Evolutionary conservation across 1,140 invertebrate genomes (phyloP).

Genomic region (Trissolcus basalis): DNA sequence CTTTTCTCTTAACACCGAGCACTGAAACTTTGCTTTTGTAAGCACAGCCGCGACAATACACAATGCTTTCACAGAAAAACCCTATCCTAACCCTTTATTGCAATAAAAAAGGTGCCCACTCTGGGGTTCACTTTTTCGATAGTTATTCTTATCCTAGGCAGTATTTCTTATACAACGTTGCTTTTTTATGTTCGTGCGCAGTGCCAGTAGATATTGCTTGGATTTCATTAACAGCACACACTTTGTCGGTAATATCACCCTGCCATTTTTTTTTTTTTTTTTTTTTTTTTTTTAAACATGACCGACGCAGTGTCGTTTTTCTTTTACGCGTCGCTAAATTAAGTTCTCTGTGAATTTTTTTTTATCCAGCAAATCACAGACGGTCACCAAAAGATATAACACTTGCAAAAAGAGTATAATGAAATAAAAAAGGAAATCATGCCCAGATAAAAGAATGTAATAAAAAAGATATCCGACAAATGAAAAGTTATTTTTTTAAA

Average conservation of each 20-base stretch:
- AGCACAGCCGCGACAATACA: constrained; percentile 15
- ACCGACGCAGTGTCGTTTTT: constrained; percentile 9
- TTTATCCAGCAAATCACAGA: too few relatives aligned
- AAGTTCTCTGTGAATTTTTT: constrained; percentile 19
- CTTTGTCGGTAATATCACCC: constrained; percentile 35
- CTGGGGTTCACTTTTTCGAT: constrained; percentile 19
- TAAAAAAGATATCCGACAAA: too few relatives aligned
- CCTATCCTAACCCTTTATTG: constrained; percentile 37
- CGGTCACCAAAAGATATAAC: too few relatives aligned
- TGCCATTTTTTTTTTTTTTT: neutral
- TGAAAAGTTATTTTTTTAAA: too few relatives aligned
- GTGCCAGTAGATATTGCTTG: constrained; percentile 23
- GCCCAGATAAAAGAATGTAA: too few relatives aligned
- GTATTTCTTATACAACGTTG: constrained; percentile 26
- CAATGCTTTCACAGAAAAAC: constrained; percentile 12
- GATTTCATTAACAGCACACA: constrained; percentile 46
- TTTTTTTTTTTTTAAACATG: constrained; percentile 14
- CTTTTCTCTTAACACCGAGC: constrained; percentile 8
- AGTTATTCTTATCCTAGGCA: constrained; percentile 10
- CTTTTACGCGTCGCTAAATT: constrained; percentile 15
- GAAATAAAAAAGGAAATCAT: too few relatives aligned
- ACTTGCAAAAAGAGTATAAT: constrained; percentile 17
- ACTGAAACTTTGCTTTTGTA: constrained; percentile 17
- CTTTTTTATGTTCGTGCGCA: constrained; percentile 31
- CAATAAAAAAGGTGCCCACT: constrained; percentile 8